Percentiles rank a stretch among this genome's conserved stretches.
phyloP scores from a whole-genome alignment of 2,888 invertebrate genomes.

The Lasius platythorax region DNA sequence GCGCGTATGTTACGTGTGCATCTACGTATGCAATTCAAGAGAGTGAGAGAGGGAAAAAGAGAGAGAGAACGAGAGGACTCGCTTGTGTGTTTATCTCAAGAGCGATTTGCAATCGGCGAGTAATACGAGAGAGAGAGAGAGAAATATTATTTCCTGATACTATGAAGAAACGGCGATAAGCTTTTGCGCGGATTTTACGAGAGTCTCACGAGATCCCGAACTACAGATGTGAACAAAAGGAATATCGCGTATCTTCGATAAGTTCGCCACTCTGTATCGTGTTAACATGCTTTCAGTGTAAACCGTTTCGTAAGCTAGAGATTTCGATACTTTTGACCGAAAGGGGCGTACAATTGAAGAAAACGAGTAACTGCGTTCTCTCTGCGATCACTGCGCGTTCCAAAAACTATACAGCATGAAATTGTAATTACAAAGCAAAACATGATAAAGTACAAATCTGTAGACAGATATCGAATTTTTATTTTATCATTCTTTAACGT shows the following conservation, averaged over 20 bases:
- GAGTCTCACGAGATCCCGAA: constrained; percentile 29
- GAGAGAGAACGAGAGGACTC: neutral
- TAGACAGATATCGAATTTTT: neutral
- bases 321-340: constrained; percentile 35
- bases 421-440: constrained; percentile 10
- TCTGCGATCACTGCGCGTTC: constrained; percentile 35
- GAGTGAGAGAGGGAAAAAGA: constrained; percentile 4
- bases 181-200: constrained; percentile 43
- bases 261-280: constrained; percentile 48
- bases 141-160: constrained; percentile 59
- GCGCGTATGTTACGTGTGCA: constrained; percentile 47
- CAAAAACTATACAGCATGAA: neutral
- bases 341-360: constrained; percentile 12
- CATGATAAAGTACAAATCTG: constrained; percentile 35
- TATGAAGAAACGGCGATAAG: constrained; percentile 59
- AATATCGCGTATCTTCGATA: constrained; percentile 40
- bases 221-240: constrained; percentile 6
- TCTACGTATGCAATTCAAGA: constrained; percentile 34
- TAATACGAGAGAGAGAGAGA: neutral
- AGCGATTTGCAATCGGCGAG: constrained; percentile 54
- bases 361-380: neutral
- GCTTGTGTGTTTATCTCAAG: constrained; percentile 47
- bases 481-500: constrained; percentile 23
- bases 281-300: constrained; percentile 67
- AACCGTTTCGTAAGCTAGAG: constrained; percentile 63